These are phyloP conservation scores for Prosopocoilus inquinatus DNA, from an alignment of 2,888 invertebrate genomes.

Conservation along the genomic window DNA sequence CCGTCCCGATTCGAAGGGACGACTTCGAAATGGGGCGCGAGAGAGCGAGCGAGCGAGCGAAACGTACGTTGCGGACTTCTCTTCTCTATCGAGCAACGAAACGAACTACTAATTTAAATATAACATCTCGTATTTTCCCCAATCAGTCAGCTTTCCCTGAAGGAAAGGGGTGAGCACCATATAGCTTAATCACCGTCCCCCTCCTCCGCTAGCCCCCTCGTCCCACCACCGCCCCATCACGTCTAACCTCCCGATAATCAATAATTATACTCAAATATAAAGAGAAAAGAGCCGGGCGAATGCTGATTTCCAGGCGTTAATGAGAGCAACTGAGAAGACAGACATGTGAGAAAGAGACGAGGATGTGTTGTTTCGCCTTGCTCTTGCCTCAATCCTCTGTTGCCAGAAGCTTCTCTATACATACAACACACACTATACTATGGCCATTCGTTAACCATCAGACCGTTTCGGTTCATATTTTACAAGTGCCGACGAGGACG, in stretches of 20 bases:
- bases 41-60: background rate
- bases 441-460: too few species aligned
- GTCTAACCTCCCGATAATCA: slow-evolving; percentile 58
- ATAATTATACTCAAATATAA: slow-evolving; percentile 63
- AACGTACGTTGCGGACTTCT: too few species aligned
- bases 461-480: too few species aligned
- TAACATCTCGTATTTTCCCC: slow-evolving; percentile 52
- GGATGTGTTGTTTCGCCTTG: slow-evolving; percentile 1
- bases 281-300: slow-evolving; percentile 50
- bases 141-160: slow-evolving; percentile 47
- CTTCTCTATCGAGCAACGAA: background rate
- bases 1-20: background rate
- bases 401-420: background rate
- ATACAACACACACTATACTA: too few species aligned
- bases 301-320: slow-evolving; percentile 42
- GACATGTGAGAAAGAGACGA: background rate
- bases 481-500: too few species aligned
- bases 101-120: slow-evolving; percentile 49
- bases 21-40: background rate
- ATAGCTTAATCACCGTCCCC: slow-evolving; percentile 56
- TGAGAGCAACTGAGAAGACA: slow-evolving; percentile 23
- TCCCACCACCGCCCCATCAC: slow-evolving; percentile 41
- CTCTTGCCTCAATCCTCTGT: background rate
- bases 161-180: slow-evolving; percentile 56
- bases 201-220: slow-evolving; percentile 38